Base-by-base conservation (phyloP, 2,797 vertebrate genomes). In the Urophycis tenuis region DNA sequence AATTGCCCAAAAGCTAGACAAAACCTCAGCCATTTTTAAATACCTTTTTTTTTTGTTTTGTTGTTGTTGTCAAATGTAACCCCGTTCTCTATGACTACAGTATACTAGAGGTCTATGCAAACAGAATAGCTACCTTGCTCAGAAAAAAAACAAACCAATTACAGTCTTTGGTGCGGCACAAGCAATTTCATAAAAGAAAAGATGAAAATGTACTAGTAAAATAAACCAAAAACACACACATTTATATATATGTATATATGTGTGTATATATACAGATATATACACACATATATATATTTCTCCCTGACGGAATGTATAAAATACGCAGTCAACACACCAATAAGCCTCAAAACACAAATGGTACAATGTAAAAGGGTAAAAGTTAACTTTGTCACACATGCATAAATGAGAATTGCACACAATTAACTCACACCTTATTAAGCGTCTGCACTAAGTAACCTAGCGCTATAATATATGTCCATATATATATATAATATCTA, bases 271-370 rank as follows among this genome's bases (percentile, higher is more conserved):
- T 93, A 93, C 25, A 72, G n/a, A 72, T 36, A 72, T 29, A 72
- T 25, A 30, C 30, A 39, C 8, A 29, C 19, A 19, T 33, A 36
- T 36, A 32, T 92, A 33, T 91, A 93, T 93, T 93, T 91, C 95
- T 98, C 97, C 97, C 96, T 99, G 96, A 98, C 93, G 97, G 97
- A 99, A 99, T 99, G 97, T 99, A 96, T 95, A 96, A 97, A 98
- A 99, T 95, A 97, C 93, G 93, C 93, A 91, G 94, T 96, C 90
- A 94, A 95, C 96, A 95, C 90, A 95, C 90, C 92, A 91, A 93
- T 92, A 94, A 94, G 94, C 92, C 89, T 92, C 94, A 96, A 96
- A 67, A 29, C 60, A 67, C 95, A 94, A 95, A 95, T 91, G 93
- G 91, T 94, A 95, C 91, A 90, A 92, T 91, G 85, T 91, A 95